Evolutionary conservation across 2,888 invertebrate species (phyloP), one percentile per base, ranked within the genome.

Genomic region (Orthosia incerta): DNA sequence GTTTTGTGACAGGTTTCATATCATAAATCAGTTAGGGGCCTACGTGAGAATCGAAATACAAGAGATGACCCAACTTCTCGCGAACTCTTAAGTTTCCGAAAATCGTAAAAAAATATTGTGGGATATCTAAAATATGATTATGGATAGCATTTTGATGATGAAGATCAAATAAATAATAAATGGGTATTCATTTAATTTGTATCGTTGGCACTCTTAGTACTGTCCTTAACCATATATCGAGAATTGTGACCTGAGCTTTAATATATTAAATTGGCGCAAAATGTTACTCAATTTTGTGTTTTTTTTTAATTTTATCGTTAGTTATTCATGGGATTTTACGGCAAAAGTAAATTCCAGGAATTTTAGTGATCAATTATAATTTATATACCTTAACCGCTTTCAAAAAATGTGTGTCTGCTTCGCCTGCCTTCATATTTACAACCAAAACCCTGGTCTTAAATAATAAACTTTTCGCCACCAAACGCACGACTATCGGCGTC

Each of bases 1-100:
- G 80, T 75, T 78, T 72, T 80, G 77, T 85, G 87, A 85, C 87
- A 88, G 89, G 86, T 83, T 84, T 74, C 55, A 82, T 86, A 80
- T 79, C 83, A 90, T 91, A 91, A 92, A 92, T 92, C 91, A 89
- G 82, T 88, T 88, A 88, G 82, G n/a, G 82, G 79, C 84, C 82
- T 88, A 89, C 89, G 91, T 91, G 90, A 91, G 88, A 89, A 89
- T 86, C 84, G 71, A 84, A 89, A 86, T 82, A 80, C 74, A 72
- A 79, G 88, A 90, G 88, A 86, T 91, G 91, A 91, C 93, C 91
- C 87, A 74, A 80, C 86, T 88, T 90, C 86, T 89, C 86, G 89
- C 86, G 84, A 87, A 85, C 67, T 80, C 74, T 71, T 83, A 88
- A 86, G 76, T 81, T 69, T 77, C 82, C 50, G 59, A 80, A 81